Conservation (phyloP, 92 coral and sea anemone species). For the Montipora capitata region DNA sequence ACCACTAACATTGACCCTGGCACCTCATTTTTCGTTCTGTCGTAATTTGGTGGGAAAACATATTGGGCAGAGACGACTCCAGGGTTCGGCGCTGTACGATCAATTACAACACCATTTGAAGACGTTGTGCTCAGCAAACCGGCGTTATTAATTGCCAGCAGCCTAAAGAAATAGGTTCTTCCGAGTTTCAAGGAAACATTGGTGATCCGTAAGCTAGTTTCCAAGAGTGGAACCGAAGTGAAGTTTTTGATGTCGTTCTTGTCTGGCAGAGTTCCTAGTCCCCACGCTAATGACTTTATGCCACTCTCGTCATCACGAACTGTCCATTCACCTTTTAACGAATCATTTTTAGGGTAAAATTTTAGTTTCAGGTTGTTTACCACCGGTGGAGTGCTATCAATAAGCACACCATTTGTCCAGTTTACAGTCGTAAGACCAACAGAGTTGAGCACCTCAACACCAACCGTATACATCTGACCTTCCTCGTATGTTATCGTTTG, state of each 20-base stretch:
- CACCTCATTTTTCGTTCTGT: slow-evolving; percentile 83
- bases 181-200: slow-evolving; percentile 77
- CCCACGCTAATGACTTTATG: slow-evolving; percentile 80
- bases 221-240: slow-evolving; percentile 39
- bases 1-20: slow-evolving; percentile 86
- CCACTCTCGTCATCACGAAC: slow-evolving; percentile 85
- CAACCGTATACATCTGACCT: slow-evolving; percentile 82
- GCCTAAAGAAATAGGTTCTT: slow-evolving; percentile 80
- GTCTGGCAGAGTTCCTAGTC: slow-evolving; percentile 85
- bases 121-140: slow-evolving; percentile 77
- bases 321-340: slow-evolving; percentile 76
- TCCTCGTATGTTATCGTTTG: slow-evolving; percentile 57
- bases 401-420: slow-evolving; percentile 91
- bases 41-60: slow-evolving; percentile 84
- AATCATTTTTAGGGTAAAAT: slow-evolving; percentile 72
- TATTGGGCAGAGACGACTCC: slow-evolving; percentile 84
- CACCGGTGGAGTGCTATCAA: slow-evolving; percentile 92
- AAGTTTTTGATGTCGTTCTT: slow-evolving; percentile 67
- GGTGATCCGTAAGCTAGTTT: slow-evolving; percentile 43
- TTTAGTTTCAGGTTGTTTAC: slow-evolving; percentile 70
- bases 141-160: slow-evolving; percentile 80
- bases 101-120: slow-evolving; percentile 89
- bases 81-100: slow-evolving; percentile 85
- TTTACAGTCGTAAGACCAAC: slow-evolving; percentile 78
- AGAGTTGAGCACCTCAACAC: slow-evolving; percentile 79